Base-by-base conservation (phyloP, 2,113 vertebrate genomes). In the Hiodon tergisus region DNA sequence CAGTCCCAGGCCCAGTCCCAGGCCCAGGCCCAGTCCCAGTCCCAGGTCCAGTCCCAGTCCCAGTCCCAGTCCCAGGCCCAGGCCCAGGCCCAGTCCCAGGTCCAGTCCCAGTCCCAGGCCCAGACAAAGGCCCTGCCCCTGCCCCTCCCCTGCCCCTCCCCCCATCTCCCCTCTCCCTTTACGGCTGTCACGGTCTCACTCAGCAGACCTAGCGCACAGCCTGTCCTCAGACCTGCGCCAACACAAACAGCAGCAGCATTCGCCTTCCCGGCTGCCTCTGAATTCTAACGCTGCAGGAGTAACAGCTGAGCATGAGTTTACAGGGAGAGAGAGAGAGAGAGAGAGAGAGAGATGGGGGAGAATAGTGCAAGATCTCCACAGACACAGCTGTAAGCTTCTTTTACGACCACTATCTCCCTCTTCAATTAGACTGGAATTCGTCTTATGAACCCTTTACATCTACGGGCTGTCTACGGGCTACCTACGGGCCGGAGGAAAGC, bases 171-270 rank as follows among this genome's bases (percentile, higher is more conserved):
- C 4, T 9, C 13, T 46, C n/a, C 5, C 54, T 3, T 7, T 65
- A 13, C 11, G 10, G 3, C 70, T 31, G 5, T 10, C 52, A 60
- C 53, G 60, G 58, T 16, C 72, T 51, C 31, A 68, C 50, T 60
- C 71, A 67, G 11, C 10, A 48, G 53, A 11, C 52, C 54, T 17
- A 16, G 16, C 65, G 59, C 17, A 58, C 57, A 69, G 73, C 57
- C 69, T 48, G 51, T 57, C 16, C 74, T 51, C 13, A 31, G 17
- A 10, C 11, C 50, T 54, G n/a, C 13, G 67, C 76, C 67, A 80
- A 78, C 6, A 79, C 78, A 80, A 87, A 82, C 81, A 83, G 85
- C 77, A 76, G 74, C 78, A 78, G 80, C 81, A 81, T 81, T 78
- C 80, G 83, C 82, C 81, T 78, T 87, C 85, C 47, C 9, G 10